Conservation (phyloP, 37 sponge, comb jelly and placozoan genomes). For the Dysidea cf. avara region DNA sequence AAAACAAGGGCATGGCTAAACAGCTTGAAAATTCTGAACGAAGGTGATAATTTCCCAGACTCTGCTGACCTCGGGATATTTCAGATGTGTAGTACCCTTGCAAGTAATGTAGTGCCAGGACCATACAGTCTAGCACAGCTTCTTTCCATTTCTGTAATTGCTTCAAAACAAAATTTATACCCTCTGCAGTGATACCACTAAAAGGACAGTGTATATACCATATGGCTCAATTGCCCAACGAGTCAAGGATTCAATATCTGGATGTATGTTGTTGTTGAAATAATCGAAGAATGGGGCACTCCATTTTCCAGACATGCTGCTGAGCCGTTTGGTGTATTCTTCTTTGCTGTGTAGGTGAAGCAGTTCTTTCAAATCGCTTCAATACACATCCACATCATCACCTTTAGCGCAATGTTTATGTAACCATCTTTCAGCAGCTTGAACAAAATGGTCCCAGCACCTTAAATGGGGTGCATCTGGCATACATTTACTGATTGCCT, state of each 20-base stretch:
- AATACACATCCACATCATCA: conserved; percentile 14
- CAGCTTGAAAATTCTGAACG: conserved; percentile 20
- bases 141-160: conserved; percentile 31
- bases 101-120: no score
- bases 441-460: conserved; percentile 45
- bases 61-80: conserved; percentile 39
- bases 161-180: conserved; percentile 35
- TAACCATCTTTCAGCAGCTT: conserved; percentile 29
- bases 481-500: conserved; percentile 28
- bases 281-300: conserved; percentile 24
- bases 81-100: no score
- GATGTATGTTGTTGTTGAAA: conserved; percentile 28
- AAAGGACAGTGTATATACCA: conserved; percentile 23
- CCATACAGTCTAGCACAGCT: conserved; percentile 24
- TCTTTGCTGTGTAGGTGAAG: conserved; percentile 8
- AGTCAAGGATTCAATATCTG: conserved; percentile 7
- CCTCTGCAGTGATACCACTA: conserved; percentile 34
- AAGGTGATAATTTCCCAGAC: conserved; percentile 28
- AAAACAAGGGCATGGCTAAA: no score
- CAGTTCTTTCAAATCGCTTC: conserved; percentile 7
- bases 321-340: conserved; percentile 6
- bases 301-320: conserved; percentile 7
- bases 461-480: conserved; percentile 16
- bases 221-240: conserved; percentile 20
- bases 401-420: conserved; percentile 18